Evolutionary conservation across 2,113 vertebrate species (phyloP).

Genomic region (Xenus cinereus): DNA sequence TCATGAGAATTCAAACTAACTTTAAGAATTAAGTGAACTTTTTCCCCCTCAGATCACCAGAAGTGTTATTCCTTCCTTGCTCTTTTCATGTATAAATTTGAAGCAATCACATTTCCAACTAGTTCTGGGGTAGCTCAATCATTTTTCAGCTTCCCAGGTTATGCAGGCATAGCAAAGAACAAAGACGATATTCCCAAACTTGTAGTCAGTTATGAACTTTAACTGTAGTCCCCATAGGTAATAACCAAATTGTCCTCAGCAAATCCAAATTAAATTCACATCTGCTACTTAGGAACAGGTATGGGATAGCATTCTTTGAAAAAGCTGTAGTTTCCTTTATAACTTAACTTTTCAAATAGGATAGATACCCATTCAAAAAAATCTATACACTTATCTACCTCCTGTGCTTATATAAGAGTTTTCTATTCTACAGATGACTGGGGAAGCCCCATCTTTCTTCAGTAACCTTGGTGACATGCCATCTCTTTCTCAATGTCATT

Average conservation of each 20-base stretch:
- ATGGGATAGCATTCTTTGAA: not conserved
- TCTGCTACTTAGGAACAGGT: not conserved
- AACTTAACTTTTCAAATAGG: not conserved
- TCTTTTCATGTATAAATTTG: not conserved
- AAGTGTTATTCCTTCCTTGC: not conserved
- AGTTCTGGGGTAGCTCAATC: not conserved
- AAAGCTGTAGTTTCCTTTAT: not conserved
- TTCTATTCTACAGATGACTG: not conserved
- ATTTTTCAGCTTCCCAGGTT: not conserved
- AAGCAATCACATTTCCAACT: not conserved
- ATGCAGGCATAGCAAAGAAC: not conserved
- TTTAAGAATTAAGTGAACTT: not conserved
- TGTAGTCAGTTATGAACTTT: not conserved
- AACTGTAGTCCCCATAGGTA: not conserved
- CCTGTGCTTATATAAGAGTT: not conserved
- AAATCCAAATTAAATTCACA: not conserved
- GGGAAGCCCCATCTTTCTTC: not conserved
- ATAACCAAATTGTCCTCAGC: not conserved
- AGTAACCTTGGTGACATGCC: not conserved
- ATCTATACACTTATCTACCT: not conserved
- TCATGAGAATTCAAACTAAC: conserved; percentile 23
- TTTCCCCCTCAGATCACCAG: not conserved
- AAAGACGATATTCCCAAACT: not conserved
- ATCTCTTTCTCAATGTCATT: not conserved
- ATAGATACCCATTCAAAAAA: not conserved